A percentile compares a stretch with the other conserved stretches of the same genome.
Evolutionary conservation across 2,888 invertebrate genomes (phyloP).

Genomic region (Drosophila longiperda): DNA sequence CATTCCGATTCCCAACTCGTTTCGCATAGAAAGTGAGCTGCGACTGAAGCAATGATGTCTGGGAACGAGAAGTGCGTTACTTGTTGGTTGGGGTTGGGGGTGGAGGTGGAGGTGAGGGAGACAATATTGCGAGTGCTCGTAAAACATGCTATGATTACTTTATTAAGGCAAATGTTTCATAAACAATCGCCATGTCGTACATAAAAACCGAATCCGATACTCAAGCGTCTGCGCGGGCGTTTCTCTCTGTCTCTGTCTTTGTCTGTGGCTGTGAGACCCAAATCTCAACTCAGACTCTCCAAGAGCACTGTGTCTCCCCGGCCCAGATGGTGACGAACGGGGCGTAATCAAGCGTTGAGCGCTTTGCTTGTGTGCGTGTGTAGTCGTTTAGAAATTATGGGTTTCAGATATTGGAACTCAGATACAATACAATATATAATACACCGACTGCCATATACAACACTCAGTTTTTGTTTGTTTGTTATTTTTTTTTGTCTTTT

Average conservation of each 20-base stretch:
- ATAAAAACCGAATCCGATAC: constrained; percentile 69
- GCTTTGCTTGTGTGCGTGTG: constrained; percentile 66
- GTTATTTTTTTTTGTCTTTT: constrained; percentile 11
- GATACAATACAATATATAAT: constrained; percentile 57
- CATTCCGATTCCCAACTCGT: constrained; percentile 58
- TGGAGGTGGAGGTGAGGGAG: not conserved
- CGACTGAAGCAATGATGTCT: constrained; percentile 9
- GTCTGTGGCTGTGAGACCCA: constrained; percentile 26
- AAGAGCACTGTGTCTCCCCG: constrained; percentile 9
- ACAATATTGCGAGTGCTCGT: constrained; percentile 60
- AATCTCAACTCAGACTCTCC: constrained; percentile 11
- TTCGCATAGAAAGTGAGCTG: constrained; percentile 71
- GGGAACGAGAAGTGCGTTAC: constrained; percentile 1
- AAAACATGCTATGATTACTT: constrained; percentile 78
- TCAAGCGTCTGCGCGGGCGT: constrained; percentile 65
- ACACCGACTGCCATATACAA: constrained; percentile 42
- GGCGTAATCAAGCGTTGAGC: constrained; percentile 69
- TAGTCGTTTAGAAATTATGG: constrained; percentile 70
- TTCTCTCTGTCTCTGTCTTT: constrained; percentile 30
- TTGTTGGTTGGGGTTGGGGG: not conserved
- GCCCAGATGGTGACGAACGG: constrained; percentile 42
- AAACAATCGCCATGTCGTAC: constrained; percentile 76
- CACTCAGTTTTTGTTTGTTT: constrained; percentile 18
- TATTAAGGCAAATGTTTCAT: constrained; percentile 79
- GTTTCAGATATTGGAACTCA: constrained; percentile 66